Base-by-base conservation (phyloP, 2,113 vertebrate genomes). In the Micromys minutus region DNA sequence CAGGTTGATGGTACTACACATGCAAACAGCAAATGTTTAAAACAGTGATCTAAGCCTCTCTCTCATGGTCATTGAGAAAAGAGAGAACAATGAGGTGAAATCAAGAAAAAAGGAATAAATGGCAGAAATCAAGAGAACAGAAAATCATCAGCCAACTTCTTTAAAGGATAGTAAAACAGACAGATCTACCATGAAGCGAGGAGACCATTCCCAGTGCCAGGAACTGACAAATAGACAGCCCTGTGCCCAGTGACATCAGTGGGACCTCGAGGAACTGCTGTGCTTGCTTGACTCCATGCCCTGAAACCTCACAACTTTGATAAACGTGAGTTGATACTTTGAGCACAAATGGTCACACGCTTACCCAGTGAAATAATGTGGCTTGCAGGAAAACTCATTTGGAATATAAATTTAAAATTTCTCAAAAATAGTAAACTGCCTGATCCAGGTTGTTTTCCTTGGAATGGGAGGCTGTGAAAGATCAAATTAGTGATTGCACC, bases 191-290 rank as follows among this genome's bases (percentile, higher is more conserved):
- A 5, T 16, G 21, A n/a, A 86, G 50, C 24, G 29, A 47, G 65
- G 34, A 39, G 45, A n/a, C 9, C 21, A 13, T 39, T 39, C 3
- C 2, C 16, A 39, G 6, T 21, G 31, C 17, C 24, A 42, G 36
- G 67, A 72, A 29, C 13, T 17, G n/a, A 72, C 67, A 87, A 55
- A 22, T 36, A 5, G 1, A 31, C 31, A 29, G 13, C 5, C 9
- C 5, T 17, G n/a, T 17, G 69, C 16, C 50, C 52, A 29, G 50
- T 39, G 9, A 88, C 4, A 39, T 52, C 65, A 24, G 47, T 17
- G 47, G 12, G 7, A 52, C 7, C 5, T 3, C 4, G 24, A 0
- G 6, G 61, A 26, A 1, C 50, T 7, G 3, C 17, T 3, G 0
- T 65, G 45, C 63, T 65, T 31, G 63, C 4, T 47, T n/a, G 16